These are phyloP conservation scores for Actenoides lindsayi DNA, from an alignment of 2,113 vertebrate species.

Conservation along the genomic window DNA sequence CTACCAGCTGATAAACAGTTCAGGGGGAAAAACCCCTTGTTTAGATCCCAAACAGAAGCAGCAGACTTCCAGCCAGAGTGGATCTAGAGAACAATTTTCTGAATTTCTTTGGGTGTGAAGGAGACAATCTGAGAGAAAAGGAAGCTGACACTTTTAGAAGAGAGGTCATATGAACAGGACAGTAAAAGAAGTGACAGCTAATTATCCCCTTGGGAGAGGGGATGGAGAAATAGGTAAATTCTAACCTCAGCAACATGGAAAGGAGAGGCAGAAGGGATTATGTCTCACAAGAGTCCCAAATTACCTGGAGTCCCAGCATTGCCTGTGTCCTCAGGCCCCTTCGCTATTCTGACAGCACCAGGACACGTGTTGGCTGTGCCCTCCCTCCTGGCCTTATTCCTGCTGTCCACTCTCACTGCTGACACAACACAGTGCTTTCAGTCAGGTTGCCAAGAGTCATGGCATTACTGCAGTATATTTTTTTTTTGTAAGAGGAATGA, in stretches of 20 bases:
- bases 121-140: not conserved
- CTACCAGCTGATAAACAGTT: not conserved
- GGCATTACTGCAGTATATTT: not conserved
- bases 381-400: not conserved
- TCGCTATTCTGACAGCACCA: not conserved
- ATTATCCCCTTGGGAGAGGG: not conserved
- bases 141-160: not conserved
- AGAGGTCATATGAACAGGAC: not conserved
- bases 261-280: not conserved
- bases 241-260: not conserved
- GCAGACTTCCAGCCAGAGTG: not conserved
- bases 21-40: fast-evolving
- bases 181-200: not conserved
- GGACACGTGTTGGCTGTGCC: not conserved
- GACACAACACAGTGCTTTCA: not conserved
- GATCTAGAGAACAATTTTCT: not conserved
- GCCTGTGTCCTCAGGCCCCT: not conserved
- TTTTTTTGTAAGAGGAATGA: not conserved
- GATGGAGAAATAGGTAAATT: not conserved
- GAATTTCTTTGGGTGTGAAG: not conserved
- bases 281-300: not conserved
- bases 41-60: not conserved
- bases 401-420: not conserved
- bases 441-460: not conserved
- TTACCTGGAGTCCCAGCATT: not conserved